These are phyloP conservation scores for Boloria selene DNA, from an alignment of 2,888 invertebrate species.

Conservation along the genomic window DNA sequence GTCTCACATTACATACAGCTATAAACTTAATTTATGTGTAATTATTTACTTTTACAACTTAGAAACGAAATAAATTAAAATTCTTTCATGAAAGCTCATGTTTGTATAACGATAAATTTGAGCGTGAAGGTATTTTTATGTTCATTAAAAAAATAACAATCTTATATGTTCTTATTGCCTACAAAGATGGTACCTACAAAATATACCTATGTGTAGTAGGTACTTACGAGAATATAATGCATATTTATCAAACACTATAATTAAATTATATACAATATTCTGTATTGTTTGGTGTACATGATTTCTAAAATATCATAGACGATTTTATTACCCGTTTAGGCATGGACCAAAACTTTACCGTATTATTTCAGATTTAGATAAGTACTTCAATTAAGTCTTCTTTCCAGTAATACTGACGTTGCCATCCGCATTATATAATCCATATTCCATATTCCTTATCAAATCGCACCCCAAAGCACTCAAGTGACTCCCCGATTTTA, in stretches of 20 bases:
- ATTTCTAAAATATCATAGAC: no score
- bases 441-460: conserved; percentile 44
- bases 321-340: no score
- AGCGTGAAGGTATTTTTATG: conserved; percentile 26
- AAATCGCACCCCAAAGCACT: conserved; percentile 58
- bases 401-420: conserved; percentile 3
- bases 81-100: conserved; percentile 29
- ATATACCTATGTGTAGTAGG: no score
- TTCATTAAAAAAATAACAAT: conserved; percentile 20
- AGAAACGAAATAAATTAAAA: conserved; percentile 26
- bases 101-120: conserved; percentile 3
- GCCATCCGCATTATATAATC: conserved; percentile 28
- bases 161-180: conserved; percentile 11
- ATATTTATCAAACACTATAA: no score
- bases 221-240: no score
- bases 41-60: conserved; percentile 24
- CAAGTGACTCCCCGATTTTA: conserved; percentile 72
- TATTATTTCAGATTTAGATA: no score
- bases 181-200: not conserved
- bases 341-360: no score
- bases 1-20: conserved; percentile 3
- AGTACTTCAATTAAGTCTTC: no score
- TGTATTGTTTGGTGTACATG: no score
- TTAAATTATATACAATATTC: no score
- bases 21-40: conserved; percentile 21